Evolutionary conservation across 1,140 invertebrate genomes (phyloP).

Genomic region (Paraescarpia echinospica): DNA sequence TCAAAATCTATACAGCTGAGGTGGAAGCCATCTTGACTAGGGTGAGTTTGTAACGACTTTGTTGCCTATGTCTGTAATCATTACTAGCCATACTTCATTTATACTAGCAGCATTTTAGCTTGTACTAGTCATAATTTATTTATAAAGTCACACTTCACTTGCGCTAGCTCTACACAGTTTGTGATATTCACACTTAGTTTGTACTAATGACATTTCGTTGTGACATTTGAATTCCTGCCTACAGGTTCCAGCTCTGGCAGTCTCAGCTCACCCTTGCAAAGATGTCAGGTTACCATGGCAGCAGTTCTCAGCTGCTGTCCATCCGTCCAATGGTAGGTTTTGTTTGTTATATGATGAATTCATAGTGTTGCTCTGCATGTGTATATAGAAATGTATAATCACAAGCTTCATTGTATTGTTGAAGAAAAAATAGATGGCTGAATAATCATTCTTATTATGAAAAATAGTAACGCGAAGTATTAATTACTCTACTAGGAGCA

Average conservation of each 20-base stretch:
- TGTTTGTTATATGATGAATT: neutral
- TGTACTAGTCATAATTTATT: too few species aligned
- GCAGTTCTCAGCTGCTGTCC: constrained; percentile 70
- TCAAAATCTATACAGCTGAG: neutral
- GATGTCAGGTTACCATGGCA: constrained; percentile 60
- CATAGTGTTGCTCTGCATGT: too few species aligned
- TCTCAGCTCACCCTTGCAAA: neutral
- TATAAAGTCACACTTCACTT: too few species aligned
- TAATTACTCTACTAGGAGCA: too few species aligned
- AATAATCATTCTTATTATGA: too few species aligned
- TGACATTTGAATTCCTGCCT: neutral
- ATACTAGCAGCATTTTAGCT: too few species aligned
- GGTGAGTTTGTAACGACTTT: neutral
- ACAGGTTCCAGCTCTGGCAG: neutral
- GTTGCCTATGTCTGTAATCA: neutral
- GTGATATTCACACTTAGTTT: neutral
- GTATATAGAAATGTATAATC: too few species aligned
- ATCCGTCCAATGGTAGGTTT: constrained; percentile 66
- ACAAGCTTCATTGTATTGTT: too few species aligned
- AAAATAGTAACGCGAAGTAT: too few species aligned
- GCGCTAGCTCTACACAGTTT: too few species aligned
- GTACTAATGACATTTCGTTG: neutral
- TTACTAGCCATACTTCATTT: too few species aligned
- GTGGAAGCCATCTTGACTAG: neutral
- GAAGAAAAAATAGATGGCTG: too few species aligned